A percentile compares a stretch with the other conserved stretches of the same genome.
phyloP scores from a whole-genome alignment of 92 coral and sea anemone species.

The Zoanthus sociatus region DNA sequence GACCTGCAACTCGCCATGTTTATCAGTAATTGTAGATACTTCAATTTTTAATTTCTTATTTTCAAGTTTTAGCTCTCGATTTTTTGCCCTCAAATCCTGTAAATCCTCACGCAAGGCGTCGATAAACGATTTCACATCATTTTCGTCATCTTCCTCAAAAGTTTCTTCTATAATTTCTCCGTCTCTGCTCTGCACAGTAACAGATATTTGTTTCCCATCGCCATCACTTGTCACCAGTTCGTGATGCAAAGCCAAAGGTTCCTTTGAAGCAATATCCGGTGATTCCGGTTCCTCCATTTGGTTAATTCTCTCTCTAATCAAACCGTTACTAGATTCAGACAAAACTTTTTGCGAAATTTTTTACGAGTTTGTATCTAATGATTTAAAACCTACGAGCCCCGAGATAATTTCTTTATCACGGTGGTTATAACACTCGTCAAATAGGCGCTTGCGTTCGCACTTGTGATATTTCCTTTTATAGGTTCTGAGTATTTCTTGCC shows the following conservation, averaged over 20 bases:
- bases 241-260: slow-evolving; percentile 14
- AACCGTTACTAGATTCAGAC: background rate
- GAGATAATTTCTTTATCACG: slow-evolving; percentile 19
- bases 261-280: slow-evolving; percentile 10
- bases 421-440: background rate
- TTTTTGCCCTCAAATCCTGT: slow-evolving; percentile 21
- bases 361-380: background rate
- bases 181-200: slow-evolving; percentile 9
- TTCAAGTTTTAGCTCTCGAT: slow-evolving; percentile 37
- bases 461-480: slow-evolving; percentile 47
- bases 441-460: slow-evolving; percentile 35
- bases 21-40: slow-evolving; percentile 33
- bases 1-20: slow-evolving; percentile 59
- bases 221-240: slow-evolving; percentile 5
- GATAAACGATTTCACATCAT: slow-evolving; percentile 35
- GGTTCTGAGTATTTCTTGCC: slow-evolving; percentile 45
- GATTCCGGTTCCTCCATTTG: slow-evolving; percentile 24
- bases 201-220: background rate
- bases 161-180: slow-evolving; percentile 26
- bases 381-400: background rate
- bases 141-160: slow-evolving; percentile 22
- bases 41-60: slow-evolving; percentile 41
- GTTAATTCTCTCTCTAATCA: background rate
- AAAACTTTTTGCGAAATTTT: slow-evolving; percentile 5
- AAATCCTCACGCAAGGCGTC: slow-evolving; percentile 30